Conservation (phyloP, 1,140 invertebrate species). For the Macrotrachela quadricornifera region DNA sequence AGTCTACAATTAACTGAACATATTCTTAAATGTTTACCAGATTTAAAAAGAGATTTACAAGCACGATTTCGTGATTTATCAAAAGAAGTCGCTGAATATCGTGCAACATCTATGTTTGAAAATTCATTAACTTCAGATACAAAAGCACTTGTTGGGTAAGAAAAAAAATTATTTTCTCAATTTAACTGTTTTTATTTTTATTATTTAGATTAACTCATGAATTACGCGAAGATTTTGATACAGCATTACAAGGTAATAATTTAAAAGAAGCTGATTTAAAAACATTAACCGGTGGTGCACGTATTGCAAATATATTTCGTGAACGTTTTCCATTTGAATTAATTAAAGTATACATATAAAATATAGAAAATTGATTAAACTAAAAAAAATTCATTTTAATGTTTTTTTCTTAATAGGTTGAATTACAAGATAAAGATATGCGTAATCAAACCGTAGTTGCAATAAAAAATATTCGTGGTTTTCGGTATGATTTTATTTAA, state of each 20-base stretch:
- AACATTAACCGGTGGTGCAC: slow-evolving; percentile 90
- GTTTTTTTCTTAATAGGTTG: slow-evolving; percentile 32
- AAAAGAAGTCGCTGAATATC: slow-evolving; percentile 92
- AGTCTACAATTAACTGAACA: slow-evolving; percentile 99
- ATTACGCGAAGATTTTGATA: slow-evolving; percentile 86
- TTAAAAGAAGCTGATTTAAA: slow-evolving; percentile 67
- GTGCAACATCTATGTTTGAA: no score
- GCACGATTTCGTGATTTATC: slow-evolving; percentile 76
- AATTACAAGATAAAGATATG: slow-evolving; percentile 95
- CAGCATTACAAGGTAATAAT: slow-evolving; percentile 87
- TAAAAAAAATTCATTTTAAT: no score
- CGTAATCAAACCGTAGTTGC: slow-evolving; percentile 91
- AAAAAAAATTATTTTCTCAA: not conserved
- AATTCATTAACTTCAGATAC: no score
- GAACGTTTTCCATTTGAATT: slow-evolving; percentile 99
- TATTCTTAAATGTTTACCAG: slow-evolving; percentile 85
- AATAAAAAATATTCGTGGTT: slow-evolving; percentile 94
- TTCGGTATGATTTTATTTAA: slow-evolving; percentile 13
- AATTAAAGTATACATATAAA: slow-evolving; percentile 47
- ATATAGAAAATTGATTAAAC: no score
- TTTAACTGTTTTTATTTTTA: slow-evolving; percentile 36
- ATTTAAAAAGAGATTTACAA: slow-evolving; percentile 78
- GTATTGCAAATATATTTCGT: slow-evolving; percentile 94
- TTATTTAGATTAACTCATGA: slow-evolving; percentile 44
- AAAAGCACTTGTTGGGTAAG: slow-evolving; percentile 1